Percentiles rank a stretch among this genome's conserved stretches.
phyloP scores from a whole-genome alignment of 2,113 vertebrate genomes.

The Morone saxatilis region DNA sequence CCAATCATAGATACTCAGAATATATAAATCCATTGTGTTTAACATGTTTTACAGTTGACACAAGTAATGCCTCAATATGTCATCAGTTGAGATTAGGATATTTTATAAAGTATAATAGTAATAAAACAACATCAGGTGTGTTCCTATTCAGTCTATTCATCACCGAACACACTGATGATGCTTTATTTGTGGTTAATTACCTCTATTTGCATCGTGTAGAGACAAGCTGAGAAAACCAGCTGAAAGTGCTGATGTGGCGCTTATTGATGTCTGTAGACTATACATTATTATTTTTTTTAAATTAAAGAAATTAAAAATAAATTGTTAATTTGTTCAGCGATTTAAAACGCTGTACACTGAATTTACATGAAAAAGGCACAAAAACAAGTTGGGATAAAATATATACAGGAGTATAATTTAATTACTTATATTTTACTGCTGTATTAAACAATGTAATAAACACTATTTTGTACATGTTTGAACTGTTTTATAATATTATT shows the following conservation, averaged over 20 bases:
- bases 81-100: no score
- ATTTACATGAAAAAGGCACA: not conserved
- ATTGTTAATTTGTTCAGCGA: not conserved
- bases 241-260: not conserved
- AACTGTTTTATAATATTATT: not conserved
- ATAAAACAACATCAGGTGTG: not conserved
- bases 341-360: not conserved
- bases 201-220: not conserved
- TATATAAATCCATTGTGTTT: not conserved
- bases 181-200: not conserved
- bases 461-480: not conserved
- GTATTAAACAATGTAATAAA: not conserved
- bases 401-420: not conserved
- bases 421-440: not conserved
- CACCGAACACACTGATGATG: not conserved
- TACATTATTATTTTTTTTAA: no score
- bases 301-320: not conserved
- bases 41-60: not conserved
- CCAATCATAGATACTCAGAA: not conserved
- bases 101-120: not conserved
- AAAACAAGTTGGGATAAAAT: not conserved
- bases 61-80: no score
- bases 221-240: not conserved
- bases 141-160: not conserved
- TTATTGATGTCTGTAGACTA: not conserved